Percentiles rank a stretch among this genome's conserved stretches.
Conservation (phyloP, 2,797 vertebrate species). For the Onychomys arenicola region DNA sequence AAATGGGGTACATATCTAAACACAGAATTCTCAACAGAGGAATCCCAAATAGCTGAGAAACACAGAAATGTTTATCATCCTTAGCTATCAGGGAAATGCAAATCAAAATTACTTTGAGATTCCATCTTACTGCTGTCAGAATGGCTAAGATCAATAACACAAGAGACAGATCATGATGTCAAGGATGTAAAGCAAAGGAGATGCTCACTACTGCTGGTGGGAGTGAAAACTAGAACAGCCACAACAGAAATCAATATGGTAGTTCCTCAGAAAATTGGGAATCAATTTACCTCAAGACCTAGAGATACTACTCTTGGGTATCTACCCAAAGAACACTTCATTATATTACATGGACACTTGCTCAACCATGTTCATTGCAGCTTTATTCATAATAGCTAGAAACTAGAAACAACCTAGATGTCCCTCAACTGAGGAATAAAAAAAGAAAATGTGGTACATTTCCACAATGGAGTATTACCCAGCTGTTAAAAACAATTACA, state of each 20-base stretch:
- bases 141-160: background rate
- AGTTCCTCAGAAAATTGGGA: background rate
- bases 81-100: background rate
- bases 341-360: background rate
- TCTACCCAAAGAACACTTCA: background rate
- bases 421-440: background rate
- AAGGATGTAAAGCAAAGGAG: background rate
- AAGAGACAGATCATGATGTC: background rate
- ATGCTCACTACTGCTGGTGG: background rate
- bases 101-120: background rate
- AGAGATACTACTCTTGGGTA: background rate
- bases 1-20: background rate
- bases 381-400: background rate
- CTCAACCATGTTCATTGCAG: background rate
- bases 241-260: background rate
- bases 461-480: background rate
- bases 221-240: background rate
- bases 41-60: background rate
- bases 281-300: background rate
- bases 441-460: background rate
- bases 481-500: background rate
- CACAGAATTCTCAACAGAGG: background rate
- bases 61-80: background rate
- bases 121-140: background rate
- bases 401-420: background rate